Percentiles rank a stretch among this genome's conserved stretches.
Evolutionary conservation across 2,888 invertebrate genomes (phyloP).

Genomic region (Sialis lutaria): DNA sequence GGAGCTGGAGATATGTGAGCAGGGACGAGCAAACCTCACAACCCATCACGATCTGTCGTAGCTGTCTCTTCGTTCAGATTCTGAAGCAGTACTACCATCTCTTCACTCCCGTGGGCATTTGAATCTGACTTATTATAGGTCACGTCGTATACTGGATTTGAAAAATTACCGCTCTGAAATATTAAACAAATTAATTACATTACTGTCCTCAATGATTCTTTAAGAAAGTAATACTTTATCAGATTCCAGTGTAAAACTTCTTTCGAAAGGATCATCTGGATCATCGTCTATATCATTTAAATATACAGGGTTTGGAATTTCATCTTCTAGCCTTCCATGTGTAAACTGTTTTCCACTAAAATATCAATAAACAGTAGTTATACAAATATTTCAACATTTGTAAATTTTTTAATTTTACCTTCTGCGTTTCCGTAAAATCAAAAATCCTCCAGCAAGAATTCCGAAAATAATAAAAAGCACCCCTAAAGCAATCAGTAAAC

Average conservation of each 20-base stretch:
- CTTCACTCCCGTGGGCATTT: constrained; percentile 27
- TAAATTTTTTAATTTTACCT: constrained; percentile 1
- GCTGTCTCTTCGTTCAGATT: constrained; percentile 30
- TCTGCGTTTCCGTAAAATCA: constrained; percentile 25
- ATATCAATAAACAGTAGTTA: constrained; percentile 4
- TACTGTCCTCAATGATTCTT: neutral
- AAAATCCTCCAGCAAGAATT: constrained; percentile 19
- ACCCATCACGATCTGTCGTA: neutral
- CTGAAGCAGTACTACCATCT: constrained; percentile 34
- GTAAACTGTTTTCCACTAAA: constrained; percentile 44
- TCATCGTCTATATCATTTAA: constrained; percentile 51
- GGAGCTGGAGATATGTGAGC: too few relatives aligned
- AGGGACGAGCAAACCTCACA: too few relatives aligned
- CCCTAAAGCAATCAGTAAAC: constrained; percentile 19
- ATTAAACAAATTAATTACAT: constrained; percentile 6
- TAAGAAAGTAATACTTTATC: constrained; percentile 32
- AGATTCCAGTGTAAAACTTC: constrained; percentile 33
- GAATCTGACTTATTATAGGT: constrained; percentile 40
- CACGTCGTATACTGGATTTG: constrained; percentile 74
- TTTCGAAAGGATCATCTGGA: constrained; percentile 33
- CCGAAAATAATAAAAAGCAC: constrained; percentile 18
- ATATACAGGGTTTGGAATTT: constrained; percentile 76
- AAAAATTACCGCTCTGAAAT: constrained; percentile 51
- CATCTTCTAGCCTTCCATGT: constrained; percentile 66
- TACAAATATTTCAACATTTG: neutral